Conservation (phyloP, 2,797 vertebrate genomes). For the Brotula barbata region DNA sequence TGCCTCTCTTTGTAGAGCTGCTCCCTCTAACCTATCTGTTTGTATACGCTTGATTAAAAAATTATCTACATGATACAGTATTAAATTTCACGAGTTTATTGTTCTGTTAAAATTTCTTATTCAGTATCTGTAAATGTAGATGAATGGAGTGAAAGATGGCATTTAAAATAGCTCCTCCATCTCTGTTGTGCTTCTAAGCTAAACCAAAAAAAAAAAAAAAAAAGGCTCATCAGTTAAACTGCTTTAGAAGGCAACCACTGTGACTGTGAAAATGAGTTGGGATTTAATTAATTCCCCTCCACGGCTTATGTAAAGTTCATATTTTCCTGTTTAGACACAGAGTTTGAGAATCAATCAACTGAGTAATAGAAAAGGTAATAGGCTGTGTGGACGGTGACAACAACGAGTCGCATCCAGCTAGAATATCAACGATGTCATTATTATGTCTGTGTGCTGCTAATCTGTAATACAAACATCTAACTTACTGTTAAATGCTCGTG, state of each 20-base stretch:
- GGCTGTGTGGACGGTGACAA: conserved; percentile 63
- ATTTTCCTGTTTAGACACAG: conserved; percentile 76
- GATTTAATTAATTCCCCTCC: conserved; percentile 76
- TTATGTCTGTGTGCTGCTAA: conserved; percentile 47
- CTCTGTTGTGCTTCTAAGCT: conserved; percentile 16
- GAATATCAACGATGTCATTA: conserved; percentile 66
- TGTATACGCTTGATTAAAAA: conserved; percentile 47
- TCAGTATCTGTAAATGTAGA: conserved; percentile 47
- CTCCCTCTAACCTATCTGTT: conserved; percentile 15
- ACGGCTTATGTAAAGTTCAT: conserved; percentile 76
- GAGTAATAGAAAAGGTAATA: conserved; percentile 78
- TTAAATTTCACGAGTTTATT: conserved; percentile 65
- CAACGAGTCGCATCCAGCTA: conserved; percentile 56
- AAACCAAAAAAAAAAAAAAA: too few relatives aligned
- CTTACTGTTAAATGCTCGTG: too few relatives aligned
- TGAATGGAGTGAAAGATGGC: conserved; percentile 29
- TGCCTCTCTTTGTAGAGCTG: conserved; percentile 19
- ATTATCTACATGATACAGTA: conserved; percentile 41
- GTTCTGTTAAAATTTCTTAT: conserved; percentile 36
- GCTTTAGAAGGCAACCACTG: conserved; percentile 68
- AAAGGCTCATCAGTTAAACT: conserved; percentile 63
- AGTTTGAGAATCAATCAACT: conserved; percentile 76
- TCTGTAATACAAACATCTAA: conserved; percentile 33
- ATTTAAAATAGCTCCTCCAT: conserved; percentile 22
- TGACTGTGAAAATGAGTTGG: conserved; percentile 73